A percentile compares a stretch with the other conserved stretches of the same genome.
These are phyloP conservation scores for Mobula hypostoma DNA, from an alignment of 2,113 vertebrate species.

Conservation along the genomic window DNA sequence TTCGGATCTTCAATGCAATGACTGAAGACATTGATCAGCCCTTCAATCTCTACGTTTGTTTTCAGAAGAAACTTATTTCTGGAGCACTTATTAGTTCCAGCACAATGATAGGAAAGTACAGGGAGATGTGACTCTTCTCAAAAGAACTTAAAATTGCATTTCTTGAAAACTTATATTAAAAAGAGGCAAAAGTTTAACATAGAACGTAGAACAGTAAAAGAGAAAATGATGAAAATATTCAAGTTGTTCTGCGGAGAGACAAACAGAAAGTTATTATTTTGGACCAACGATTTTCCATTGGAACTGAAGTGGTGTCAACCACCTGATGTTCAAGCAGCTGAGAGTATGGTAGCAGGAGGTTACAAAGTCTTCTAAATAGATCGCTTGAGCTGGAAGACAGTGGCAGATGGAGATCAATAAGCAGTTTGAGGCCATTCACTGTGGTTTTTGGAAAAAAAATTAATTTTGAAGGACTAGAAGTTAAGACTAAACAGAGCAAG, in stretches of 20 bases:
- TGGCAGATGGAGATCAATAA: neutral
- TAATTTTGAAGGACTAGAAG: neutral
- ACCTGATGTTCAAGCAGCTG: no score
- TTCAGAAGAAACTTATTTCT: neutral
- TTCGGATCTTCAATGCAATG: neutral
- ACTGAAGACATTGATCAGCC: neutral
- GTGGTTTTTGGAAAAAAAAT: neutral
- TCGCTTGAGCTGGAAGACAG: neutral
- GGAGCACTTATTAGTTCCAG: no score
- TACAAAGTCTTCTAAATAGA: neutral
- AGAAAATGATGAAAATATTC: no score
- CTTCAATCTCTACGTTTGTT: neutral
- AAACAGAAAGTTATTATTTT: no score
- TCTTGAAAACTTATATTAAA: neutral
- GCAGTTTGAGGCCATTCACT: neutral
- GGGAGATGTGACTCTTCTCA: neutral
- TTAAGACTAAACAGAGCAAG: neutral
- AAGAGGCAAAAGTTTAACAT: neutral
- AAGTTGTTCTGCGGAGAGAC: no score
- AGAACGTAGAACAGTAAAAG: no score
- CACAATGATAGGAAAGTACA: no score
- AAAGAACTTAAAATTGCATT: neutral
- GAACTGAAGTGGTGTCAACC: no score
- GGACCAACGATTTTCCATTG: no score
- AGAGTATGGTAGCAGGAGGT: no score